Base-by-base conservation (phyloP, 1,140 invertebrate genomes). In the Mycetomoellerius zeteki region DNA sequence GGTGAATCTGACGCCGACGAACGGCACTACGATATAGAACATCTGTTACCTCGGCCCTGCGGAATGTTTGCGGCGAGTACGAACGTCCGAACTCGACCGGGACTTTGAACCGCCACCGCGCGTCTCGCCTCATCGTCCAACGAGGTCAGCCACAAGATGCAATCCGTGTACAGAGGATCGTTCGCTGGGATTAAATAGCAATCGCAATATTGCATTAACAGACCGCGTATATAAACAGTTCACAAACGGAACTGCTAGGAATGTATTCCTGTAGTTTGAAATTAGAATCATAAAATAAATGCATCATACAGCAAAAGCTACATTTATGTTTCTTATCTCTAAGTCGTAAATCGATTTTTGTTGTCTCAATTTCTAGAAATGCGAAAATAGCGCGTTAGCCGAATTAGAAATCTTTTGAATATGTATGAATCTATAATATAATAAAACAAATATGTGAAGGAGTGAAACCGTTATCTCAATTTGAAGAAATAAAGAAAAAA, bases 51-150 rank as follows among this genome's bases (percentile, higher is more conserved):
- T 69, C 81, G 56, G 73, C 56, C 65, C 89, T 81, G 89, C 81
- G 89, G 89, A 86, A 82, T 92, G 86, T 92, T 92, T 92, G 92
- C 82, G 92, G 91, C 67, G 85, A 88, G 88, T 92, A 88, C 86
- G 84, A 73, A 73, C 75, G 85, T 90, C 64, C 88, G 88, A 78
- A 85, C 67, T 43, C 78, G 54, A n/a, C 37, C 27, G 62, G 27
- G 75, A 85, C 69, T 81, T 86, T 77, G 88, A 69, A 54, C n/a
- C 62, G 85, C 62, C 33, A 37, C 76, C 87, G 81, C 76, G 75
- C 60, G 76, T 78, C 73, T 88, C 82, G 85, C 86, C 78, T 60
- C 85, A 67, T 89, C 86, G 52, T 75, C 62, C 47, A 43, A 71
- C 37, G 56, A 60, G 54, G 54, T 43, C 76, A 50, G 64, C 64